Conservation (phyloP, 2,888 invertebrate species). For the Pachliopta kotzebuea region DNA sequence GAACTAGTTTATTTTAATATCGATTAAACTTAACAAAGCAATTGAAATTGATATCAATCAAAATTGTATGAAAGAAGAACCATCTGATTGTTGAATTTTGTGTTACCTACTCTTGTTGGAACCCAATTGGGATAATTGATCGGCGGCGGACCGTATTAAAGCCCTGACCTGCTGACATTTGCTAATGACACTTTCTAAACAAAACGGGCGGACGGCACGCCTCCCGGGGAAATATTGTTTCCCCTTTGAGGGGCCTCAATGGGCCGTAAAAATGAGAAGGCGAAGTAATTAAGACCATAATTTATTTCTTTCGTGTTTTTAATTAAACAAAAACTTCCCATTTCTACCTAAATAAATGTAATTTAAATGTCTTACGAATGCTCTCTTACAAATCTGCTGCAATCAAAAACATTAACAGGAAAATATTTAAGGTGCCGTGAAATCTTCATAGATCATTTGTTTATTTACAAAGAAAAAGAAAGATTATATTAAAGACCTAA, state of each 20-base stretch:
- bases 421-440: too few species aligned
- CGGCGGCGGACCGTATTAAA: constrained; percentile 7
- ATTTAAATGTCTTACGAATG: not conserved
- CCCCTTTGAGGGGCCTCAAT: constrained; percentile 28
- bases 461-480: not conserved
- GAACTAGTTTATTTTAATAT: too few species aligned
- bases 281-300: constrained; percentile 27
- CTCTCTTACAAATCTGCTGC: not conserved
- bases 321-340: constrained; percentile 11
- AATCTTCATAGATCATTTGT: not conserved
- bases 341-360: not conserved
- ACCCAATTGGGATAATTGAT: constrained; percentile 19
- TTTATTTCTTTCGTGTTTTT: constrained; percentile 22
- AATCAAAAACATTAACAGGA: not conserved
- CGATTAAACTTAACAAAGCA: too few species aligned
- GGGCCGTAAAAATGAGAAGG: constrained; percentile 27
- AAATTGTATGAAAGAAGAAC: too few species aligned
- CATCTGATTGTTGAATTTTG: too few species aligned
- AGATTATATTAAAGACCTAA: not conserved
- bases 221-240: constrained; percentile 24
- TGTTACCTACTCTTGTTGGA: too few species aligned
- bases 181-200: constrained; percentile 29
- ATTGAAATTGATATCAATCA: too few species aligned
- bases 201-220: constrained; percentile 27
- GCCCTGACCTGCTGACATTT: constrained; percentile 23